phyloP scores from a whole-genome alignment of 2,113 vertebrate genomes.

The Penelope pileata region DNA sequence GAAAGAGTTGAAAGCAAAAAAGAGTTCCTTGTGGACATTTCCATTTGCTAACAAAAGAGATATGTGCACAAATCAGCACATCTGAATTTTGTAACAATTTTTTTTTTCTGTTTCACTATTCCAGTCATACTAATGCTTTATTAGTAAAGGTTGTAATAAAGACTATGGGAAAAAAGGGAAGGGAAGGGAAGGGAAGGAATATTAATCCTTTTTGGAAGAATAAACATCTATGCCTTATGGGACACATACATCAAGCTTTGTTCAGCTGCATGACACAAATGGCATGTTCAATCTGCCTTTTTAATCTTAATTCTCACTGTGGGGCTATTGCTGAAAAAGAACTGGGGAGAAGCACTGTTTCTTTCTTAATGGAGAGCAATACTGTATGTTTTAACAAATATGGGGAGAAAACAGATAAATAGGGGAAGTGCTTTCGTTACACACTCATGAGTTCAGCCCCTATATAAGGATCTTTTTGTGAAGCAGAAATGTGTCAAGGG shows the following conservation, averaged over 20 bases:
- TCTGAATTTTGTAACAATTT: not conserved
- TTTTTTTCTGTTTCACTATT: not conserved
- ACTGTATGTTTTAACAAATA: constrained; percentile 10
- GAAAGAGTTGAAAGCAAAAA: constrained; percentile 1
- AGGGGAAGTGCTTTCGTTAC: not conserved
- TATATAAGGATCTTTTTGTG: constrained; percentile 38
- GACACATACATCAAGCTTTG: not conserved
- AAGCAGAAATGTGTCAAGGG: constrained; percentile 3
- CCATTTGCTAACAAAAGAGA: constrained; percentile 52
- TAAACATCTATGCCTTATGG: not conserved
- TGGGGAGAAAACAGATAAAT: not conserved
- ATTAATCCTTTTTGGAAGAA: constrained; percentile 3
- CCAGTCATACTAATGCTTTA: not conserved
- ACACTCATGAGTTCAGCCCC: not conserved
- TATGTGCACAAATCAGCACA: not conserved
- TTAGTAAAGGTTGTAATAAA: constrained; percentile 9
- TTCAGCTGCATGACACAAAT: not conserved
- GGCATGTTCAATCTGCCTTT: not conserved
- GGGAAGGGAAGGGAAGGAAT: not conserved
- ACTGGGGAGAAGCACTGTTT: not conserved
- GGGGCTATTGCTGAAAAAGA: not conserved
- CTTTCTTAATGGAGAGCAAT: not conserved
- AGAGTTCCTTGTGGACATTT: constrained; percentile 36
- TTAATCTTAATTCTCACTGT: not conserved
- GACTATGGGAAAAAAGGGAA: not conserved